Conservation (phyloP, 2,888 invertebrate genomes). For the Yponomeuta malinellus region DNA sequence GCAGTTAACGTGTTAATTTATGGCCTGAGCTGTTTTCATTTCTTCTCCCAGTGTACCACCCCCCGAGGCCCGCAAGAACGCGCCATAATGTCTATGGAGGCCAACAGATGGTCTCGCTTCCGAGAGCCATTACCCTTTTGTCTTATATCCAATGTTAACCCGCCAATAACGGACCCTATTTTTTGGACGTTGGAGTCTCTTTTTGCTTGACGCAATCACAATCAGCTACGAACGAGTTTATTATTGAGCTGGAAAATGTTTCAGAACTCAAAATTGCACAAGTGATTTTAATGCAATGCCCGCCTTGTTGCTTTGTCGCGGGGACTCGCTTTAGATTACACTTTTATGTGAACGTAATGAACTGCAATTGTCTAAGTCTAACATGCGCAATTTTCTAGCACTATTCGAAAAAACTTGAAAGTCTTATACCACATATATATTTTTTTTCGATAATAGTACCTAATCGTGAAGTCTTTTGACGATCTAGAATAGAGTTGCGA, state of each 20-base stretch:
- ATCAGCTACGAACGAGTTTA: slow-evolving; percentile 44
- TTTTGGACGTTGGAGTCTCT: slow-evolving; percentile 25
- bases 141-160: slow-evolving; percentile 39
- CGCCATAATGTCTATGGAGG: slow-evolving; percentile 58
- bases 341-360: background rate
- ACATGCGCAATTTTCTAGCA: too few species aligned
- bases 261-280: slow-evolving; percentile 51
- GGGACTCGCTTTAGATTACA: background rate
- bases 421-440: too few species aligned
- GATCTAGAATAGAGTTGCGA: too few species aligned
- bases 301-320: slow-evolving; percentile 12
- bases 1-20: slow-evolving; percentile 10
- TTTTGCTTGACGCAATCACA: slow-evolving; percentile 28
- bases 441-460: too few species aligned
- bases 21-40: slow-evolving; percentile 14
- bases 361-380: background rate
- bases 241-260: slow-evolving; percentile 58
- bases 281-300: slow-evolving; percentile 18
- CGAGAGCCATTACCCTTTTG: slow-evolving; percentile 59
- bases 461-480: too few species aligned
- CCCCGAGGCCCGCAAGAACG: slow-evolving; percentile 41
- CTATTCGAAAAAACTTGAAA: too few species aligned
- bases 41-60: slow-evolving; percentile 37
- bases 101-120: slow-evolving; percentile 62
- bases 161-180: slow-evolving; percentile 31